Conservation (phyloP, 2,888 invertebrate species). For the Eueremaeus valkanovi region DNA sequence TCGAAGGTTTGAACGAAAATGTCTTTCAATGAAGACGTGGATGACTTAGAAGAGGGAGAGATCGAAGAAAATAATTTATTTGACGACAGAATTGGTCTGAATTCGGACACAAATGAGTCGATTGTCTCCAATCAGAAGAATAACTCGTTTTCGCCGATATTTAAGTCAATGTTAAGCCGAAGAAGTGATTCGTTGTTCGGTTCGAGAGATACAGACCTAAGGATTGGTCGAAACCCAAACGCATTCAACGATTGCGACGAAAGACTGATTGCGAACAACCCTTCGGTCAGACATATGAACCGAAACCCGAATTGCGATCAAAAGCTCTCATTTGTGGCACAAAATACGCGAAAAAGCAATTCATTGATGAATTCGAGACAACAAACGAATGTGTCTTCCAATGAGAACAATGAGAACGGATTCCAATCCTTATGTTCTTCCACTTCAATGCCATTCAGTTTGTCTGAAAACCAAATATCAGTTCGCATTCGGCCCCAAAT, state of each 20-base stretch:
- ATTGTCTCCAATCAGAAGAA: not conserved
- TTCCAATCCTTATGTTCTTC: not conserved
- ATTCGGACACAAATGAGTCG: not conserved
- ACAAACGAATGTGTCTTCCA: not conserved
- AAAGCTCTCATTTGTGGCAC: not conserved
- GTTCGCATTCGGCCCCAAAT: not conserved
- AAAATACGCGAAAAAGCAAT: not conserved
- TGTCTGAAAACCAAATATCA: not conserved
- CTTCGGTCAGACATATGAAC: not conserved
- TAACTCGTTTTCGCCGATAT: not conserved
- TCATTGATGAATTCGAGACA: not conserved
- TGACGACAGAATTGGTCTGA: not conserved
- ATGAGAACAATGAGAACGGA: not conserved
- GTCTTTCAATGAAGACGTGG: not conserved
- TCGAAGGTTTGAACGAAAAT: no score
- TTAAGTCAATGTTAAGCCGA: not conserved
- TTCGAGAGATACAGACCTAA: slow-evolving; percentile 17
- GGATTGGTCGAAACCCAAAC: not conserved
- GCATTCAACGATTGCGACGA: slow-evolving; percentile 20
- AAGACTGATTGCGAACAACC: not conserved
- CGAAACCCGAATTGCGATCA: not conserved
- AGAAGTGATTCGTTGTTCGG: not conserved
- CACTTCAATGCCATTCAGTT: not conserved
- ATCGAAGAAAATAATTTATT: not conserved
- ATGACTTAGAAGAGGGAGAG: slow-evolving; percentile 28